Evolutionary conservation across 1,140 invertebrate genomes (phyloP), one percentile per base, ranked within the genome.

Genomic region (Anastrepha ludens): DNA sequence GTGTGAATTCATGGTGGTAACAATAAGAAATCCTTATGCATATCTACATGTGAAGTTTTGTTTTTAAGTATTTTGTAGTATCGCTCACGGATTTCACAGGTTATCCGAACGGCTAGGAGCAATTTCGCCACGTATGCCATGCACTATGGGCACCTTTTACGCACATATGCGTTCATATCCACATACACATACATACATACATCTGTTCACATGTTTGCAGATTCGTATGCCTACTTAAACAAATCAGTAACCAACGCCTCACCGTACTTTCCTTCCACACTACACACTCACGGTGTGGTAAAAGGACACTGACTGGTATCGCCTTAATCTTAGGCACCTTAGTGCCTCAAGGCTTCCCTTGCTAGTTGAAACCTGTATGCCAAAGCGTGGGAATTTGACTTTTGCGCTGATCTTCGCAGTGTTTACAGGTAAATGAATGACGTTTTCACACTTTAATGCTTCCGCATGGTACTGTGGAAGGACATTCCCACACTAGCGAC

Each of bases 401-500:
- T 81, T 50, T 55, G 47, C 47, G 47, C 41, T 81, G 4, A 50
- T 1, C n/a, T n/a, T 13, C 8, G 44, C 20, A 55, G 47, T 81
- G 47, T 29, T 55, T 81, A 58, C 74, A 81, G 74, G 74, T 81
- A 81, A 50, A 55, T 81, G 44, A 6, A 17, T 81, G 20, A 55
- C 47, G 47, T 55, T 15, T 81, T 81, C 74, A 81, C 74, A 81
- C 47, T 55, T 81, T 81, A 50, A 81, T 81, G 74, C 47, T 20
- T 50, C 47, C 17, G 74, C 74, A 81, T 55, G 2, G 20, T 58
- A 50, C 29, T 58, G n/a, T 4, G 74, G 74, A 81, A 81, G 74
- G 74, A 81, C 74, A 81, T 81, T 81, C 74, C 74, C 74, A 81
- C 74, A 81, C n/a, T 81, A 55, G 17, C 20, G 74, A 47, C 5